Base-by-base conservation (phyloP, 2,113 vertebrate species). In the Cavia aperea region DNA sequence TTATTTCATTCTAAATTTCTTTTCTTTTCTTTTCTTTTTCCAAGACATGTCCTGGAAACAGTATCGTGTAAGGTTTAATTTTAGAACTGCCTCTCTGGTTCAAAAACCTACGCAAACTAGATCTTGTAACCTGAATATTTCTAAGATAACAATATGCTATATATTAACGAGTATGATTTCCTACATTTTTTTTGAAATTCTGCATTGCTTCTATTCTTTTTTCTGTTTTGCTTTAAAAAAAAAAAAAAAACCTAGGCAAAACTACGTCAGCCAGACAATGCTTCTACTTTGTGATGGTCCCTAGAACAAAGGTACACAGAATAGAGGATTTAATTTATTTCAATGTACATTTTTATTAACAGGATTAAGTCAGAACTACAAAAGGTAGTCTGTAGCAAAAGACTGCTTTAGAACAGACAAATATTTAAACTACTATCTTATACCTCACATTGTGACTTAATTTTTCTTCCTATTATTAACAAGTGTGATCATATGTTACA, bases 41-140 rank as follows among this genome's bases (percentile, higher is more conserved):
- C 3, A 90, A 75, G 7, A 36, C 6, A 81, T 87, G 9, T 77
- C 70, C 39, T 89, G 15, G 33, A 46, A 92, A 84, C 51, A 84
- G 33, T 81, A 39, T 83, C 46, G 31, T 68, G 13, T 75, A 49
- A 91, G 72, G 13, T 90, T 65, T 21, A 82, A 89, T 94, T 96
- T 93, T 29, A 82, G 43, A 77, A 94, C 62, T 72, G 43, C 36
- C 81, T 58, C 65, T 70, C 46, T 33, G 62, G 85, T 72, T 65
- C 77, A 39, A 93, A 93, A 33, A 49, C 14, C 15, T 56, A 33
- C 77, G 10, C 10, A 87, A 89, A 79, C 51, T 84, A 77, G 51
- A 54, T 54, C 51, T 54, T 54, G 51, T 54, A 12, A 54, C 51
- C 51, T 54, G 8, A 54, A 54, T 54, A 54, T 12, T 54, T 54